phyloP scores from a whole-genome alignment of 2,797 vertebrate genomes.

The Hyperoplus immaculatus region DNA sequence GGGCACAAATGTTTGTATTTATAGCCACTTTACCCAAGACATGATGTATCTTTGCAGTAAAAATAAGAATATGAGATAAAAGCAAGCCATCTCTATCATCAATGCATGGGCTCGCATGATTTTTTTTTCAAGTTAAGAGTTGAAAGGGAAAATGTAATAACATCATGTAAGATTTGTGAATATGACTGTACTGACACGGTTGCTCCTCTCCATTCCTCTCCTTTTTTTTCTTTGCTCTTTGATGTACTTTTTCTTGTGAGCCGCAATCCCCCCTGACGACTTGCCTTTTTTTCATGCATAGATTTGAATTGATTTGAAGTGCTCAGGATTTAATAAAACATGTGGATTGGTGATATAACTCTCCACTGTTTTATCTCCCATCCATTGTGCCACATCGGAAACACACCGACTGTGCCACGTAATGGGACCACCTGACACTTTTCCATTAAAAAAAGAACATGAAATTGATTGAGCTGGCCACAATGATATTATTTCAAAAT shows the following conservation, averaged over 20 bases:
- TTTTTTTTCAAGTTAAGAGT: not conserved
- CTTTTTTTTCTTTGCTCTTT: not conserved
- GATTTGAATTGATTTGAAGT: conserved; percentile 24
- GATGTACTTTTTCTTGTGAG: not conserved
- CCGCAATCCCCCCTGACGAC: not conserved
- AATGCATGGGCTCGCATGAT: not conserved
- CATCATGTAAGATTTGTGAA: not conserved
- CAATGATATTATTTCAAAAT: conserved; percentile 47
- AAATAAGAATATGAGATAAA: not conserved
- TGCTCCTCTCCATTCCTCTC: not conserved
- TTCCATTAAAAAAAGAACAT: conserved; percentile 66
- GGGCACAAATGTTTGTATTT: not conserved
- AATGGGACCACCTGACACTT: conserved; percentile 60
- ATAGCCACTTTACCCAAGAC: not conserved
- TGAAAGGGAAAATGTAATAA: not conserved
- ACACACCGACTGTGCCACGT: conserved; percentile 52
- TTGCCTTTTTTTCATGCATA: conserved; percentile 23
- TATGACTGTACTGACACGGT: not conserved
- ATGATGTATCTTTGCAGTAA: not conserved
- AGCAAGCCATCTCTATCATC: not conserved
- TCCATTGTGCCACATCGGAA: conserved; percentile 56
- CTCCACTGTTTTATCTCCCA: conserved; percentile 41
- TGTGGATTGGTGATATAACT: conserved; percentile 34
- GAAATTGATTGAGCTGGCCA: conserved; percentile 60
- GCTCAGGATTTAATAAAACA: conserved; percentile 42